A percentile compares a stretch with the other conserved stretches of the same genome.
Evolutionary conservation across 2,113 vertebrate species (phyloP).

Genomic region (Dolichotis patagonum): DNA sequence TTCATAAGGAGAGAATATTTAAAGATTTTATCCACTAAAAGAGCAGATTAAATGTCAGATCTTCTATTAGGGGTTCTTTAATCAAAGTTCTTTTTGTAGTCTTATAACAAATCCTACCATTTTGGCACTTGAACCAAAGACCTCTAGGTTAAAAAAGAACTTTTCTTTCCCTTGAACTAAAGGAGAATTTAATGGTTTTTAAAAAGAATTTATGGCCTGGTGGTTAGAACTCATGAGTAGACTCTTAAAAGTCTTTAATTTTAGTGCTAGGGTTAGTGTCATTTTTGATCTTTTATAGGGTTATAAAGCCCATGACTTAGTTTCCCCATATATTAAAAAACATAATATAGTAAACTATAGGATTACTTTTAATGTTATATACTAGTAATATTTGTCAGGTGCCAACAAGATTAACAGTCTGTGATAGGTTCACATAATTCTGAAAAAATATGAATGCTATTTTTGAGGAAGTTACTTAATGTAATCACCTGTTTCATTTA

Average conservation of each 20-base stretch:
- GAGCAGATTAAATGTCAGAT: constrained; percentile 80
- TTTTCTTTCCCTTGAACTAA: constrained; percentile 66
- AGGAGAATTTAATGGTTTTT: constrained; percentile 64
- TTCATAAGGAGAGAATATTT: constrained; percentile 75
- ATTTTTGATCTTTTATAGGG: constrained; percentile 23
- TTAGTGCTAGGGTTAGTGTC: constrained; percentile 28
- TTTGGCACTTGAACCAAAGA: constrained; percentile 73
- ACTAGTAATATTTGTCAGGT: neutral
- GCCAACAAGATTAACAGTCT: neutral
- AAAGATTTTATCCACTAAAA: constrained; percentile 76
- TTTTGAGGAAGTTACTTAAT: constrained; percentile 18
- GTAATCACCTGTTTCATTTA: neutral
- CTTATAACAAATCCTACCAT: constrained; percentile 76
- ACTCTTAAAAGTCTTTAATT: constrained; percentile 61
- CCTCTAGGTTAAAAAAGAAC: constrained; percentile 36
- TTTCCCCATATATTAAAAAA: constrained; percentile 45
- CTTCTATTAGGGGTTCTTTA: constrained; percentile 76
- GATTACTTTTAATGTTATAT: neutral
- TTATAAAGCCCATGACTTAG: constrained; percentile 28
- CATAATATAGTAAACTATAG: neutral
- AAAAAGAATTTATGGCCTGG: constrained; percentile 63
- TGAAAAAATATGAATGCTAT: neutral
- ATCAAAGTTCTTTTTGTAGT: constrained; percentile 65
- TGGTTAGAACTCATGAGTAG: neutral
- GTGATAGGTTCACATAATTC: neutral